phyloP scores from a whole-genome alignment of 1,140 invertebrate genomes.

The Daktulosphaira vitifoliae region DNA sequence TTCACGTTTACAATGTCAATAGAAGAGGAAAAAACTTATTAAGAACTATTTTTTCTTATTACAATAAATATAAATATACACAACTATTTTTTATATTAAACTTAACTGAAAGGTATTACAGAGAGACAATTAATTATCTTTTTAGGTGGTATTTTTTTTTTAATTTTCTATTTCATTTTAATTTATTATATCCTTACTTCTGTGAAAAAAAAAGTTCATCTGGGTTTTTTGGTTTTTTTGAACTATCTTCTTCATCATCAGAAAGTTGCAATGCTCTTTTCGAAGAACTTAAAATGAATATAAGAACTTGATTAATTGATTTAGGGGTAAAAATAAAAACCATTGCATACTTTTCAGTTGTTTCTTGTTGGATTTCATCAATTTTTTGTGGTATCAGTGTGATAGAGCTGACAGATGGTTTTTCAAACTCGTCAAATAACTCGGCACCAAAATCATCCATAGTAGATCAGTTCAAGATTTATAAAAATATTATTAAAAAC shows the following conservation, averaged over 20 bases:
- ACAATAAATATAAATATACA: no score
- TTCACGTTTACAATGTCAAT: no score
- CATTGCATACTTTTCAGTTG: conserved; percentile 5
- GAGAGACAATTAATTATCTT: no score
- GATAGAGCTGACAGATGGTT: conserved; percentile 5
- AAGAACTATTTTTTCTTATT: no score
- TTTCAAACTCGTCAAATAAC: conserved; percentile 29
- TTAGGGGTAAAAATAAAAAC: no score
- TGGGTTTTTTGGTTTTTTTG: conserved; percentile 5
- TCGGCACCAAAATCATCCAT: conserved; percentile 27
- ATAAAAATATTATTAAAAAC: no score
- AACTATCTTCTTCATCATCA: conserved; percentile 21
- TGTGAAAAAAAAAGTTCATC: background rate
- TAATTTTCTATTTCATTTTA: no score
- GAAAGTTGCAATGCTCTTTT: conserved; percentile 14
- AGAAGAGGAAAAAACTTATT: no score
- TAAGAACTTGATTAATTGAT: background rate
- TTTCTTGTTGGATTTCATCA: background rate
- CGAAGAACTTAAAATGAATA: background rate
- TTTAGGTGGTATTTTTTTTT: no score
- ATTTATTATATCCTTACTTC: conserved; percentile 24
- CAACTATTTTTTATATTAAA: no score
- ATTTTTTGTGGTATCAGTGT: background rate
- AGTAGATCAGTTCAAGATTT: background rate
- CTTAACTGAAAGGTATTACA: no score